A percentile compares a stretch with the other conserved stretches of the same genome.
Evolutionary conservation across 1,140 invertebrate species (phyloP).

Genomic region (Contarinia nasturtii): DNA sequence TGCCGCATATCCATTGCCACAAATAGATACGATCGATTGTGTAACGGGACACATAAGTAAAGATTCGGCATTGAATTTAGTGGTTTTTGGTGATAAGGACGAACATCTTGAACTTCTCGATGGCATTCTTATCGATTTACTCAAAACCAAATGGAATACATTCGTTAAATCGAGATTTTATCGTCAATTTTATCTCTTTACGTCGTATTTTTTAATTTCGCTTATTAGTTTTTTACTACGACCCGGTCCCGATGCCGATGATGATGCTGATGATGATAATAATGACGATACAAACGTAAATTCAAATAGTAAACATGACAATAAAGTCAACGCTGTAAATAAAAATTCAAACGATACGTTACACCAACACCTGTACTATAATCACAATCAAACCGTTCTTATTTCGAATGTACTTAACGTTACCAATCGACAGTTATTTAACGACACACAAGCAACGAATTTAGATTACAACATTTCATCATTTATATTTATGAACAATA

Average conservation of each 20-base stretch:
- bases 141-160: conserved; percentile 95
- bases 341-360: background rate
- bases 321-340: background rate
- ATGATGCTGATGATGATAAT: conserved; percentile 12
- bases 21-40: conserved; percentile 90
- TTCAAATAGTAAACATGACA: background rate
- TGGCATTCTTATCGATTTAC: conserved; percentile 79
- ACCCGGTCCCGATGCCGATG: conserved; percentile 40
- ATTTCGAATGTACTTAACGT: too few relatives aligned
- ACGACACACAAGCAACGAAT: too few relatives aligned
- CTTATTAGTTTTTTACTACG: conserved; percentile 69
- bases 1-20: conserved; percentile 87
- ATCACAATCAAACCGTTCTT: too few relatives aligned
- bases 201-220: conserved; percentile 75
- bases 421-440: too few relatives aligned
- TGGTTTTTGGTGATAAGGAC: conserved; percentile 91
- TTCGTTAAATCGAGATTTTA: conserved; percentile 93
- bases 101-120: conserved; percentile 93
- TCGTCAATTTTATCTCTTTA: conserved; percentile 75
- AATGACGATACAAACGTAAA: background rate
- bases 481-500: too few relatives aligned
- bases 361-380: too few relatives aligned
- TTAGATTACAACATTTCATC: too few relatives aligned
- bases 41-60: conserved; percentile 81
- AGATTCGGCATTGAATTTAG: conserved; percentile 86